These are phyloP conservation scores for Sebastolobus alascanus DNA, from an alignment of 2,797 vertebrate species.

Conservation along the genomic window DNA sequence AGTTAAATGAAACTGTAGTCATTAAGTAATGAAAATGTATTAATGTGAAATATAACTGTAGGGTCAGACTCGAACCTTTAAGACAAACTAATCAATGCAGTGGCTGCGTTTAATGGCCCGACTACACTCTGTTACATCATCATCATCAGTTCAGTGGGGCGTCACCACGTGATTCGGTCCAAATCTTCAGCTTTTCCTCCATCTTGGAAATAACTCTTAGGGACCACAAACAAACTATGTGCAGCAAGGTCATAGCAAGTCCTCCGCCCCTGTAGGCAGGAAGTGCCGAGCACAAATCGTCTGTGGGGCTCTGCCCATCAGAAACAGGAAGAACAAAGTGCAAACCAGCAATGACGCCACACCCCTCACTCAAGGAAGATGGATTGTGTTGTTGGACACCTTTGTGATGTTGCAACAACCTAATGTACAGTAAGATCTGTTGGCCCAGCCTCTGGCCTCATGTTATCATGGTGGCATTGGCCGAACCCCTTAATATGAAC, in stretches of 20 bases:
- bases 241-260: conserved; percentile 72
- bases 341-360: conserved; percentile 75
- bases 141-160: not conserved
- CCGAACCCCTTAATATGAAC: no score
- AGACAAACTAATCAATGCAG: not conserved
- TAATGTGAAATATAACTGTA: not conserved
- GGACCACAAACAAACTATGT: conserved; percentile 57
- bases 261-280: conserved; percentile 76
- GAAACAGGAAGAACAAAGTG: conserved; percentile 85
- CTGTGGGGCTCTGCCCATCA: conserved; percentile 75
- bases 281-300: conserved; percentile 75
- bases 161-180: not conserved
- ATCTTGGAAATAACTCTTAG: conserved; percentile 53
- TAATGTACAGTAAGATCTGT: not conserved
- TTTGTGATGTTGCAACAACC: conserved; percentile 34
- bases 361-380: conserved; percentile 70
- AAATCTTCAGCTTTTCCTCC: conserved; percentile 22
- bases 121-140: not conserved
- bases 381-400: conserved; percentile 63
- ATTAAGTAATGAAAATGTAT: not conserved
- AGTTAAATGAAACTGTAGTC: conserved; percentile 2
- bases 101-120: not conserved
- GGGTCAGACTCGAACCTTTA: not conserved
- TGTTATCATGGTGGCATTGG: not conserved
- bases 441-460: conserved; percentile 3